Conservation (phyloP, 1,140 invertebrate genomes). For the Bactericera cockerelli region DNA sequence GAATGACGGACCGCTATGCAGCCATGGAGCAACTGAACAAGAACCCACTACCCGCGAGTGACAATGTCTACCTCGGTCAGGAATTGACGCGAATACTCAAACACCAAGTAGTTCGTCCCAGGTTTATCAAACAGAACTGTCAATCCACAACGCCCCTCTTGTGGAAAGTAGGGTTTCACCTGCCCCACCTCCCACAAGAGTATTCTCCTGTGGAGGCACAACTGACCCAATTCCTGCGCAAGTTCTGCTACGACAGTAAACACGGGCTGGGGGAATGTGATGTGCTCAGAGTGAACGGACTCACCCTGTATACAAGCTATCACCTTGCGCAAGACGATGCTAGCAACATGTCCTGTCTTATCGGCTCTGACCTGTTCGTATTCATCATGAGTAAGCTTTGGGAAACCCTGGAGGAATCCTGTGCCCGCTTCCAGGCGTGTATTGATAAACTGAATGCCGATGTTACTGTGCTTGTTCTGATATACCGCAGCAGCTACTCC, state of each 20-base stretch:
- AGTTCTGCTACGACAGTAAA: not conserved
- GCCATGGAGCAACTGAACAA: not conserved
- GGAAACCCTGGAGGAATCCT: not conserved
- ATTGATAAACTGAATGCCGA: not conserved
- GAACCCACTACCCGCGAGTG: not conserved
- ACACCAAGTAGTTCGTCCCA: not conserved
- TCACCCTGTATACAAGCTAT: not conserved
- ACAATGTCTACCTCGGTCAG: not conserved
- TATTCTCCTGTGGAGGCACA: not conserved
- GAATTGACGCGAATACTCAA: not conserved
- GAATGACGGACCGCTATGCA: not conserved
- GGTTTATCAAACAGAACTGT: not conserved
- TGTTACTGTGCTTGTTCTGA: not conserved
- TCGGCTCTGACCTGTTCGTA: not conserved
- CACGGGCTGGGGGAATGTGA: not conserved
- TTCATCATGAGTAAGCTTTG: conserved; percentile 3
- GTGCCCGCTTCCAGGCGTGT: not conserved
- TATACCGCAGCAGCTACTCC: not conserved
- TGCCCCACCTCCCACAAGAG: not conserved
- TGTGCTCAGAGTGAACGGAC: not conserved
- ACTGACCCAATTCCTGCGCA: not conserved
- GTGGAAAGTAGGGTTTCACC: not conserved
- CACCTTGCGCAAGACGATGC: not conserved
- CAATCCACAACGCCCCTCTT: not conserved
- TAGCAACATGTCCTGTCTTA: not conserved